Evolutionary conservation across 2,888 invertebrate species (phyloP).

Genomic region (Drosophila prostipennis): DNA sequence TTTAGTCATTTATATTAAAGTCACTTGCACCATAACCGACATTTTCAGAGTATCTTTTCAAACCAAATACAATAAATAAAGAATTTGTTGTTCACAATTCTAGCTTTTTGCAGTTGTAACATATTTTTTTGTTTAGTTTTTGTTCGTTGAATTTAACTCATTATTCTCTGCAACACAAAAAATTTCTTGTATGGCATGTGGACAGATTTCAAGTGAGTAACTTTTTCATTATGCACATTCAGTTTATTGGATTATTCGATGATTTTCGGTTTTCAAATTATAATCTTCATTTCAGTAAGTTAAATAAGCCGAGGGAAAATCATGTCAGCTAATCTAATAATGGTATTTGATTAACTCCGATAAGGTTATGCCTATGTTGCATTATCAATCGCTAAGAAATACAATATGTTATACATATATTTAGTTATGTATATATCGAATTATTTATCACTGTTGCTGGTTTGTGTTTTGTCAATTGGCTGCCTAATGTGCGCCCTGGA

Average conservation of each 20-base stretch:
- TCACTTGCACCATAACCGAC: slow-evolving; percentile 30
- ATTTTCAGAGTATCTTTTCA: slow-evolving; percentile 8
- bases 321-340: slow-evolving; percentile 18
- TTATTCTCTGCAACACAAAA: slow-evolving; percentile 16
- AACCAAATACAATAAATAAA: not conserved
- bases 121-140: not conserved
- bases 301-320: slow-evolving; percentile 10
- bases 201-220: slow-evolving; percentile 59
- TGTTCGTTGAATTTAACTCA: slow-evolving; percentile 1
- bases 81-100: not conserved
- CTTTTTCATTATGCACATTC: slow-evolving; percentile 23
- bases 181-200: slow-evolving; percentile 59
- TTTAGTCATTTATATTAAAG: slow-evolving; percentile 26
- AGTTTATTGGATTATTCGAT: slow-evolving; percentile 48
- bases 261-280: slow-evolving; percentile 20
- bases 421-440: slow-evolving; percentile 52
- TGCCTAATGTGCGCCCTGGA: slow-evolving; percentile 37
- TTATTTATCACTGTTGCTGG: slow-evolving; percentile 78
- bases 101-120: not conserved
- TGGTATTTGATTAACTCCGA: slow-evolving; percentile 12
- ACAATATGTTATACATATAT: slow-evolving; percentile 56
- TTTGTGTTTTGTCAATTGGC: slow-evolving; percentile 38
- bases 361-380: slow-evolving; percentile 19
- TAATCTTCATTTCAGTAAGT: slow-evolving; percentile 32
- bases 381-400: slow-evolving; percentile 48